Percentiles rank a stretch among this genome's conserved stretches.
Evolutionary conservation across 2,888 invertebrate genomes (phyloP).

Genomic region (Netelia fuscicornis): DNA sequence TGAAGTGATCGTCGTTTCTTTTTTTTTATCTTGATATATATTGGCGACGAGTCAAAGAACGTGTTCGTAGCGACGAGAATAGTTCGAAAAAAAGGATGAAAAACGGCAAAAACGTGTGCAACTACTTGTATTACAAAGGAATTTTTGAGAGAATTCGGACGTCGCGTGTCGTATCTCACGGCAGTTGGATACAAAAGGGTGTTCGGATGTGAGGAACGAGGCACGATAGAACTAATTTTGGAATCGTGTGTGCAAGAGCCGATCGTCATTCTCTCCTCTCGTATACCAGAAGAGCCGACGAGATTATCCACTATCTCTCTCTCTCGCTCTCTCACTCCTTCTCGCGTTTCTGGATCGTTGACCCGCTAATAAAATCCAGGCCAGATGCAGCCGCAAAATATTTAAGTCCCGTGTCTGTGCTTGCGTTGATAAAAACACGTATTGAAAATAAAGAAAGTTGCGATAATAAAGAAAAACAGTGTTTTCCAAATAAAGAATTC

Average conservation of each 20-base stretch:
- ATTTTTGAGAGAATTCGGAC: not conserved
- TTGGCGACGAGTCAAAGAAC: not conserved
- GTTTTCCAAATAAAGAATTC: not conserved
- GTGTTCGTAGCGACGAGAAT: not conserved
- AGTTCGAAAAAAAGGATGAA: not conserved
- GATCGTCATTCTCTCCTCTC: not conserved
- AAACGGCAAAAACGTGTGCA: not conserved
- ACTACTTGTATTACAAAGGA: not conserved
- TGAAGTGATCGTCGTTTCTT: not conserved
- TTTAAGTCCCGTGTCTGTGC: not conserved
- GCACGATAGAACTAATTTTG: slow-evolving; percentile 64
- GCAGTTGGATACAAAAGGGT: slow-evolving; percentile 47
- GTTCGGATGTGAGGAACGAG: slow-evolving; percentile 40
- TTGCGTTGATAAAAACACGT: not conserved
- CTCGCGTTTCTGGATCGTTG: slow-evolving; percentile 55
- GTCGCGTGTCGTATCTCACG: slow-evolving; percentile 44
- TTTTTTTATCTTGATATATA: not conserved
- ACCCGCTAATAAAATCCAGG: slow-evolving; percentile 55
- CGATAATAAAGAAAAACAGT: not conserved
- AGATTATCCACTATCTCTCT: slow-evolving; percentile 27
- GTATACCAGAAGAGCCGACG: slow-evolving; percentile 15
- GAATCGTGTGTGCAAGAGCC: slow-evolving; percentile 54
- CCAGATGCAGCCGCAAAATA: slow-evolving; percentile 14
- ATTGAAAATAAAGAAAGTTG: not conserved
- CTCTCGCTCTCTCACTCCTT: not conserved